Conservation (phyloP, 1,140 invertebrate genomes). For the Eubasilissa regina region DNA sequence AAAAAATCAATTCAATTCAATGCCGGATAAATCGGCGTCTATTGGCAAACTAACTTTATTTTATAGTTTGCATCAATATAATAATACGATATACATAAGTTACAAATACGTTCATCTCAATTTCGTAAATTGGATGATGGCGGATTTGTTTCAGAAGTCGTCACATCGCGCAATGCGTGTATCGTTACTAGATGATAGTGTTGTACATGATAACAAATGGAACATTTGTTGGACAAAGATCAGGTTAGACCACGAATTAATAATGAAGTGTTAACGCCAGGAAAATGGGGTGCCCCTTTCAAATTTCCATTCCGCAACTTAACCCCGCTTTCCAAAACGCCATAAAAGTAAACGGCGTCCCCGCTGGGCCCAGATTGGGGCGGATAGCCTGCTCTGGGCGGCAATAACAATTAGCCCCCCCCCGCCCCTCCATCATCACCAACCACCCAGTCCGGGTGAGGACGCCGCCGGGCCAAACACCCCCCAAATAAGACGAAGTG, state of each 20-base stretch:
- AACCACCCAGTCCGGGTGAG: not conserved
- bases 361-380: not conserved
- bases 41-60: no score
- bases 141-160: not conserved
- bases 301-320: conserved; percentile 19
- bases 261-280: conserved; percentile 7
- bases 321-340: not conserved
- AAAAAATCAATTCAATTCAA: no score
- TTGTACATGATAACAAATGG: no score
- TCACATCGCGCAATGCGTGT: no score
- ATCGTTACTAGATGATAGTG: no score
- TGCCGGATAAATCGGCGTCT: no score
- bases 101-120: no score
- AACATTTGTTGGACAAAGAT: not conserved
- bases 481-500: conserved; percentile 25
- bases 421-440: not conserved
- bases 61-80: no score
- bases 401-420: conserved; percentile 26
- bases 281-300: not conserved
- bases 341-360: no score
- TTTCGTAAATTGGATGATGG: no score
- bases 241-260: not conserved
- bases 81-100: no score
- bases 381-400: conserved; percentile 23
- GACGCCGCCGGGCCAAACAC: conserved; percentile 14